Evolutionary conservation across 2,888 invertebrate species (phyloP), one percentile per base, ranked within the genome.

Genomic region (Acrobasis suavella): DNA sequence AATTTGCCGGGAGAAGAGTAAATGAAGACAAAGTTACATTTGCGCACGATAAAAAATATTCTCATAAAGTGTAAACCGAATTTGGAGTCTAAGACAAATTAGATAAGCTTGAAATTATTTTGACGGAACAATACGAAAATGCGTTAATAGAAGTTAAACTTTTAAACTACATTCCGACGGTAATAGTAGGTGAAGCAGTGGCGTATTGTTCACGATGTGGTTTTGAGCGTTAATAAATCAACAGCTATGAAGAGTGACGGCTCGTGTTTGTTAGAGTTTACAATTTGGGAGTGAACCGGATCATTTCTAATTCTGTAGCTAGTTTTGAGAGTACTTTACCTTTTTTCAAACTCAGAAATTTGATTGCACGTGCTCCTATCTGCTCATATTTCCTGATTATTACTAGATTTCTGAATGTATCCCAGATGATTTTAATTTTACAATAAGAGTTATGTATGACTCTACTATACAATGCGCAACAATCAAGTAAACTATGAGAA

Each of bases 131-230:
- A 22, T 17, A 42, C 14, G 42, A 62, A 42, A 46, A 70, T 60
- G 68, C 59, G 60, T 68, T 64, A 51, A 60, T 32, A 61, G 81
- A 83, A 83, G 85, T 86, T 32, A 61, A 81, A 83, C 83, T 85
- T 86, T 84, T 82, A 84, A 80, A 82, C 85, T 86, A 87, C 86
- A 89, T 88, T 89, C 88, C 85, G 79, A 67, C 72, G 73, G 80
- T 80, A 83, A 82, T 80, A 77, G 77, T 75, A 51, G 37, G 64
- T 64, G 64, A 68, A 67, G 77, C 76, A 71, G 77, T 76, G 76
- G 72, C 71, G 74, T 84, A 85, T 83, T 82, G 83, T 81, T 80
- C 78, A 77, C 71, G 71, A 66, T 69, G 76, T 74, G 77, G 75
- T 74, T 77, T 71, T 74, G 74, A 80, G 72, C 72, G 74, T 76